Base-by-base conservation (phyloP, 1,140 invertebrate species). In the Drosophila sproati region DNA sequence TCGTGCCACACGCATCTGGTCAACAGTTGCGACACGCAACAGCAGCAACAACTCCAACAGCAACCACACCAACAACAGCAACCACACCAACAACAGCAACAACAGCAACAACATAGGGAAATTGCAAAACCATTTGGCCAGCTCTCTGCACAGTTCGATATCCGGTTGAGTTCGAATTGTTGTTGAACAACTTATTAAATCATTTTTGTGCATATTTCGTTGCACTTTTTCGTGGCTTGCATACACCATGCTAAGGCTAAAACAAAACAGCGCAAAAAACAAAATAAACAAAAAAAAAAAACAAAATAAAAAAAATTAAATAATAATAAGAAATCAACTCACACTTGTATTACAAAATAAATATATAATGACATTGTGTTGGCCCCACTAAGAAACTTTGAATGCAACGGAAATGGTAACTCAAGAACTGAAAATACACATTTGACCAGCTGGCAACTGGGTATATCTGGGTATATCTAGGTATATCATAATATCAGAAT, bases 141-240 rank as follows among this genome's bases (percentile, higher is more conserved):
- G 47, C 60, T 73, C 35, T 32, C 55, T 32, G 37, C 45, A 34
- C 55, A 51, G 57, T 62, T 20, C 75, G 71, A 77, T 77, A 77
- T 77, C 75, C 75, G 75, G 75, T 69, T 68, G 45, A 68, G 51
- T 76, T 59, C 57, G 52, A 69, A 4, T 52, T 70, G 71, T 77
- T 73, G 75, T 69, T 60, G 10, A 52, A 48, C 75, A 77, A 77
- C 75, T 74, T 77, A 77, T 77, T 74, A 77, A 77, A 77, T 77
- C 75, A 77, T 63, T 72, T 75, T 75, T 75, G 45, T 60, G 62
- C 55, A 61, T 32, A 60, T 64, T 73, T 62, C 52, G 29, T 51
- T 43, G 43, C 50, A 54, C 45, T 45, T 59, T 52, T 43, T 59
- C 47, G 31, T 62, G 68, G 8, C 50, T 45, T 8, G 63, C 52